Base-by-base conservation (phyloP, 1,140 invertebrate genomes). In the Papilio aristodemus region DNA sequence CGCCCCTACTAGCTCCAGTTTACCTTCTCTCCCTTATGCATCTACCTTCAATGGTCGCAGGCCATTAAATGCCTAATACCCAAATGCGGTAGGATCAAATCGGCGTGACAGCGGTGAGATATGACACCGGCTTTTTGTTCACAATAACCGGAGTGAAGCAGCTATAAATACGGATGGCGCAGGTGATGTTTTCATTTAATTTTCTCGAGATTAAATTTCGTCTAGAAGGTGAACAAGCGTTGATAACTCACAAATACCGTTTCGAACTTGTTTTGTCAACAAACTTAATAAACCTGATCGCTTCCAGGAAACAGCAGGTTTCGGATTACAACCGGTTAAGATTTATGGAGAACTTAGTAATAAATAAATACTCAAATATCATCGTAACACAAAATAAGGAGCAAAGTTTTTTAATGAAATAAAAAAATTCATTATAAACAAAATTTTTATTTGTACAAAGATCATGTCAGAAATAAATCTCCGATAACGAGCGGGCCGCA, bases 161-260 rank as follows among this genome's bases (percentile, higher is more conserved):
- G 71, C 71, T 73, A 79, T 80, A 86, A 86, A 83, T 78, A 84
- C 78, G 54, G 71, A 74, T 79, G 78, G 71, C 77, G 73, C 86
- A 89, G 86, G 86, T 89, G 85, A 89, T 89, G 80, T 83, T 86
- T 86, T 86, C 85, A 84, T 86, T 88, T 83, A 85, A 83, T 81
- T 80, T 85, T 81, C 84, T 84, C 75, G 74, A 74, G 78, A 81
- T 79, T 81, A 83, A 83, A 77, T 82, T 83, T 69, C 66, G 54
- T 66, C 14, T 62, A 60, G 59, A 70, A 57, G 63, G 63, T 66
- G 63, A 66, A 50, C 5, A 46, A 32, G 36, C 63, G 63, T 32
- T 50, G 41, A 66, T 66, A 66, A 46, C 19, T n/a, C 25, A 32
- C 63, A 14, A 10, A 25, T 11, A 13, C 17, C 4, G 22, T 4